Conservation (phyloP, 2,113 vertebrate genomes). For the Pavo muticus region DNA sequence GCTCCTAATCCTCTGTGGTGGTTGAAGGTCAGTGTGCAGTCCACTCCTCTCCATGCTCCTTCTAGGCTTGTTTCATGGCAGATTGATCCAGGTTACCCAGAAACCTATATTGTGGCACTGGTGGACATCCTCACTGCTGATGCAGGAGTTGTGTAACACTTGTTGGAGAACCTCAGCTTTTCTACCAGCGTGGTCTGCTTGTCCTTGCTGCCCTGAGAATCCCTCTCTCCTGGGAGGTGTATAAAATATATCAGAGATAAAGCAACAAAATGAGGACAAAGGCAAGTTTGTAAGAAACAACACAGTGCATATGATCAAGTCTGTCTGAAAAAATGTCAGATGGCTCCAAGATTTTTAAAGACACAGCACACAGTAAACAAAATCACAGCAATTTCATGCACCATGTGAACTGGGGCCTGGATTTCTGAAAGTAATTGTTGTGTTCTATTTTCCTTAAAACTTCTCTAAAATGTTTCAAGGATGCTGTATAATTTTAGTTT, state of each 20-base stretch:
- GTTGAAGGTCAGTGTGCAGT: not conserved
- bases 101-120: not conserved
- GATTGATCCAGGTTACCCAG: not conserved
- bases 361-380: conserved; percentile 9
- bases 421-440: conserved; percentile 24
- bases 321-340: not conserved
- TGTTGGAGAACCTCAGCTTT: not conserved
- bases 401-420: not conserved
- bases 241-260: not conserved
- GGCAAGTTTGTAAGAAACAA: not conserved
- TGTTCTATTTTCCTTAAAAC: not conserved
- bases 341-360: not conserved
- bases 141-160: not conserved
- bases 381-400: not conserved
- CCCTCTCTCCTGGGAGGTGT: not conserved
- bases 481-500: conserved; percentile 26
- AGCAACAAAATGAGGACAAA: not conserved
- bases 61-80: not conserved
- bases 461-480: not conserved
- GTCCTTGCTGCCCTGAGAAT: not conserved
- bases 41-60: not conserved
- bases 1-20: not conserved
- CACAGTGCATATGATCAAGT: not conserved
- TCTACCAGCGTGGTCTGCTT: not conserved
- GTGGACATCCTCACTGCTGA: not conserved